Base-by-base conservation (phyloP, 2,113 vertebrate species). In the Podarcis muralis region DNA sequence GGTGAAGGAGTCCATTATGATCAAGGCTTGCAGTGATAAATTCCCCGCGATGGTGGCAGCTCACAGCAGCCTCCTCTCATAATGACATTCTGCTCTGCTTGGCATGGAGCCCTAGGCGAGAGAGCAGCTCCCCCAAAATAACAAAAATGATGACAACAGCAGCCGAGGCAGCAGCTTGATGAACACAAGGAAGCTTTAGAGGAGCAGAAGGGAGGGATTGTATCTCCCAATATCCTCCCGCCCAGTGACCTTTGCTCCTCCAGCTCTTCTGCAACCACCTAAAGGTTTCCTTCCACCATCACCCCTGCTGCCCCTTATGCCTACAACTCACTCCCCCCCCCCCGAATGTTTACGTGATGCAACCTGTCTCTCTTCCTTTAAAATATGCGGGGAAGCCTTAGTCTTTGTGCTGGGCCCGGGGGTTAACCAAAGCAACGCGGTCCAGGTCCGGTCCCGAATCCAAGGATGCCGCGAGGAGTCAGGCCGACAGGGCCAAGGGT, bases 71-170 rank as follows among this genome's bases (percentile, higher is more conserved):
- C 96, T 97, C 94, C 93, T 93, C 95, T 97, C 96, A 0, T 98
- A 98, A 98, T 98, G 97, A 97, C 98, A 98, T 98, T 98, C 98
- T 98, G 98, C 97, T 98, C 98, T 95, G 95, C 93, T 98, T 98
- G 98, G 98, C 98, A 97, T 95, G 89, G 79, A 95, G 97, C 96
- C 96, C 95, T 91, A 86, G 89, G 77, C 83, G 69, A 85, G 88
- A 83, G 80, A 71, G 69, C 3, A 30, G 90, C 48, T 89, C 88
- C 92, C 89, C 57, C 87, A 79, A 88, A 91, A 94, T 65, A 93
- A 91, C 88, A 85, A 85, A 89, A 90, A 48, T 89, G 93, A 91
- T 93, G 95, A 77, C 32, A 87, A 88, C 71, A 90, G 72, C 66
- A 69, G 84, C 79, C 66, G 27, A 40, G 53, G 3, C 80, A 92